Evolutionary conservation across 2,888 invertebrate genomes (phyloP).

Genomic region (Dasypolia templi): DNA sequence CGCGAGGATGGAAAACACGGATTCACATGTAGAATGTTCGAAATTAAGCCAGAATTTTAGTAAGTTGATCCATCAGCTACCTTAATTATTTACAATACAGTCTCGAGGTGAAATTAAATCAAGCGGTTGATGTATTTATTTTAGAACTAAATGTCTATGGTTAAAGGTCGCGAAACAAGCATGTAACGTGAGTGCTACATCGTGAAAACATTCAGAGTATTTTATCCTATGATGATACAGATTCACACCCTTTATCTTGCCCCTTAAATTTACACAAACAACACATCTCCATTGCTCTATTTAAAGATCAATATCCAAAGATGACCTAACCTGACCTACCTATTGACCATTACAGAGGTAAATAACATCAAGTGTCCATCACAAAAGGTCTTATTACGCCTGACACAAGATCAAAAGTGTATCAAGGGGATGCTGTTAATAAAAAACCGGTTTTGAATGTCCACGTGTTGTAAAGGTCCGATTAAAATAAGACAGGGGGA

Average conservation of each 20-base stretch:
- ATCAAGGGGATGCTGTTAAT: slow-evolving; percentile 72
- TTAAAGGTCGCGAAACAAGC: not conserved
- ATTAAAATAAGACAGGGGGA: slow-evolving; percentile 78
- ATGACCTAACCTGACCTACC: slow-evolving; percentile 26
- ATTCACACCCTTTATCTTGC: not conserved
- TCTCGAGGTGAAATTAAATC: not conserved
- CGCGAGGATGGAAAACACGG: not conserved
- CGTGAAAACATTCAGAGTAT: too few relatives aligned
- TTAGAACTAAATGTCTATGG: not conserved
- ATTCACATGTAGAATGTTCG: too few relatives aligned
- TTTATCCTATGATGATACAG: not conserved
- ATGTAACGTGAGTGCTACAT: not conserved
- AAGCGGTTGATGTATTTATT: not conserved
- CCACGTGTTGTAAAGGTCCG: slow-evolving; percentile 67
- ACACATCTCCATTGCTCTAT: slow-evolving; percentile 4
- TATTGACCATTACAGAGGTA: slow-evolving; percentile 24
- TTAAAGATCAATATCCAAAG: slow-evolving; percentile 5
- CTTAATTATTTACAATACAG: not conserved
- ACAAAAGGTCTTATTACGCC: not conserved
- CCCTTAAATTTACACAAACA: too few relatives aligned
- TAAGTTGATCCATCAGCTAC: too few relatives aligned
- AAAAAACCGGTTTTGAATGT: slow-evolving; percentile 55
- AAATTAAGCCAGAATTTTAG: not conserved
- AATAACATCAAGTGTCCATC: not conserved
- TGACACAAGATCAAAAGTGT: slow-evolving; percentile 77